These are phyloP conservation scores for Agrilus planipennis DNA, from an alignment of 1,140 invertebrate genomes.

Conservation along the genomic window DNA sequence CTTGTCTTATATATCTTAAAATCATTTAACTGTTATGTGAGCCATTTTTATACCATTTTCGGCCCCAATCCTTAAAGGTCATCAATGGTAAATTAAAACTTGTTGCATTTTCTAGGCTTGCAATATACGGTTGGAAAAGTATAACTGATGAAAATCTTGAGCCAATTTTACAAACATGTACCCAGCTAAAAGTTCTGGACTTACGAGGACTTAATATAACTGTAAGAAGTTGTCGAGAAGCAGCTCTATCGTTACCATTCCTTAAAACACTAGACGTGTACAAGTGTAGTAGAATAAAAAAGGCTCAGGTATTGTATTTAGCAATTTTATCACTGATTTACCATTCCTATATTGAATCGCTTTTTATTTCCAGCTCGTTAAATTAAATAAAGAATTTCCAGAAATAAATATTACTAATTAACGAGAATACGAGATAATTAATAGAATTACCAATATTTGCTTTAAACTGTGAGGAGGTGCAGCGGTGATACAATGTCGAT, in stretches of 20 bases:
- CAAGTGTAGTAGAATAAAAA: constrained; percentile 20
- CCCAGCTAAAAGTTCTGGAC: constrained; percentile 16
- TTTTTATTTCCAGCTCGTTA: constrained; percentile 4
- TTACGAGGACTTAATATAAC: constrained; percentile 20
- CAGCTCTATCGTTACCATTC: constrained; percentile 16
- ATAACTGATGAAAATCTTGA: constrained; percentile 20
- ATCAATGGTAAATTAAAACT: not conserved
- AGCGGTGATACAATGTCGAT: too few relatives aligned
- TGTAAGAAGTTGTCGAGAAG: constrained; percentile 21
- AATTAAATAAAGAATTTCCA: constrained; percentile 10
- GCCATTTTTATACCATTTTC: constrained; percentile 6
- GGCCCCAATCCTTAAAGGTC: too few relatives aligned
- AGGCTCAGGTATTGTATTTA: constrained; percentile 11
- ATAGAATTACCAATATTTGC: too few relatives aligned
- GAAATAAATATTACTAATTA: constrained; percentile 8
- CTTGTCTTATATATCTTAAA: too few relatives aligned
- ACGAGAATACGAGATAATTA: too few relatives aligned
- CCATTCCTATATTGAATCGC: not conserved
- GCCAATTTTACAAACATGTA: constrained; percentile 18
- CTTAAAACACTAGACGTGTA: constrained; percentile 18
- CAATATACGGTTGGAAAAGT: constrained; percentile 20
- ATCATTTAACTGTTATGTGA: too few relatives aligned
- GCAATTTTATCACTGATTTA: not conserved
- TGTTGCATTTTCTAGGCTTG: constrained; percentile 11
- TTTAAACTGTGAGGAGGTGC: too few relatives aligned